Base-by-base conservation (phyloP, 2,797 vertebrate species). In the Catostomus latipinnis region DNA sequence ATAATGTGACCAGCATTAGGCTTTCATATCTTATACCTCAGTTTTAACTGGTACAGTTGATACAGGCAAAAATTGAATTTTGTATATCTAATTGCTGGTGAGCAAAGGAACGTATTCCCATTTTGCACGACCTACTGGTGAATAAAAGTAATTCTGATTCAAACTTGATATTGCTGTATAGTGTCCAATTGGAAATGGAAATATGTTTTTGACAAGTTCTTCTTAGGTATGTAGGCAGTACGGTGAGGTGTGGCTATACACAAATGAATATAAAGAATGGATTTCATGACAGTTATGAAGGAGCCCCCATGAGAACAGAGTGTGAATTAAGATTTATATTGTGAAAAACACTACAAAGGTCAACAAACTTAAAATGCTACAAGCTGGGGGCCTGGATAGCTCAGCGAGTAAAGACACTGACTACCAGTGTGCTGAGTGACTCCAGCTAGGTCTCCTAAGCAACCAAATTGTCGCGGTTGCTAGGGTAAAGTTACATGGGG, bases 211-310 rank as follows among this genome's bases (percentile, higher is more conserved):
- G 34, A 43, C 14, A 45, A 22, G 58, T 0, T 67, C 57, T 67
- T 49, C 14, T 48, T 49, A 11, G 1, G 1, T 9, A 13, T 18
- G 4, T 6, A 43, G 6, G 43, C 34, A 12, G 50, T 34, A 69
- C 16, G 6, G n/a, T 49, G 14, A 8, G 7, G 9, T 49, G 18
- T 56, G 63, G 16, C 63, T 60, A 13, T 69, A 52, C 9, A 45
- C 60, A 60, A 63, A 13, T 4, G 2, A 34, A 34, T 10, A 45
- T 45, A 62, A 62, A 43, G 22, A 63, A 63, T 45, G 12, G 34
- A 45, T 63, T 65, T 62, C 60, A 58, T 69, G 66, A 8, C 18
- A 45, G 45, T 68, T 68, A 54, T 68, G 43, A 76, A 76, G 43
- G 1, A 6, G 18, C 6, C 13, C 14, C 6, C 43, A 45, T 16